Percentiles rank a stretch among this genome's conserved stretches.
Evolutionary conservation across 2,797 vertebrate species (phyloP).

Genomic region (Alfaro cultratus): DNA sequence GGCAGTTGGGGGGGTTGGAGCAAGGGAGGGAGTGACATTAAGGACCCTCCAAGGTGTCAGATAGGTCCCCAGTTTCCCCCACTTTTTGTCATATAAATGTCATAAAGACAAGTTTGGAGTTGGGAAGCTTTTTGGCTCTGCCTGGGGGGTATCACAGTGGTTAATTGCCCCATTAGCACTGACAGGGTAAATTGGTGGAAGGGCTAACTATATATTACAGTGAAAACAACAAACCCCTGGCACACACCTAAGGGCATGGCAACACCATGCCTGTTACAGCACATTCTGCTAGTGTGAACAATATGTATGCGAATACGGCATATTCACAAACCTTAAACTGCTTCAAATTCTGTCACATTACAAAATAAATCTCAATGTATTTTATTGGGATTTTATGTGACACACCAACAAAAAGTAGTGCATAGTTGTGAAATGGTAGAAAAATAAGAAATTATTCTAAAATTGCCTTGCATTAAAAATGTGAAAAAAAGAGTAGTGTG

Average conservation of each 20-base stretch:
- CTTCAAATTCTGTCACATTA: neutral
- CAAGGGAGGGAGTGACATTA: conserved; percentile 73
- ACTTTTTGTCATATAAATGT: conserved; percentile 81
- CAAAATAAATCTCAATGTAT: neutral
- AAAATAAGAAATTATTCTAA: neutral
- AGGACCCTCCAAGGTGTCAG: conserved; percentile 78
- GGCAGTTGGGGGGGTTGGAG: conserved; percentile 61
- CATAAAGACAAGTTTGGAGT: conserved; percentile 79
- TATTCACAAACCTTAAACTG: neutral
- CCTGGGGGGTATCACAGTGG: conserved; percentile 69
- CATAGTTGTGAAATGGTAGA: neutral
- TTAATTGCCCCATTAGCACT: conserved; percentile 81
- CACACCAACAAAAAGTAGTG: too few relatives aligned
- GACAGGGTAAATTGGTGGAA: conserved; percentile 81
- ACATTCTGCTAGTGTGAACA: neutral
- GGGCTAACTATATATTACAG: conserved; percentile 79
- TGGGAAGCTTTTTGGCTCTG: conserved; percentile 63
- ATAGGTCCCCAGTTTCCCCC: conserved; percentile 73
- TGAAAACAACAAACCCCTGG: conserved; percentile 80
- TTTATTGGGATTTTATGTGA: neutral
- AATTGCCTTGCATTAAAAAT: neutral
- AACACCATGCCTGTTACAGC: neutral
- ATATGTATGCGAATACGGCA: conserved; percentile 26
- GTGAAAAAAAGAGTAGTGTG: neutral
- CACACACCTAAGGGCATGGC: conserved; percentile 72